A percentile compares a stretch with the other conserved stretches of the same genome.
Evolutionary conservation across 2,888 invertebrate genomes (phyloP).

Genomic region (Spisula subtruncata): DNA sequence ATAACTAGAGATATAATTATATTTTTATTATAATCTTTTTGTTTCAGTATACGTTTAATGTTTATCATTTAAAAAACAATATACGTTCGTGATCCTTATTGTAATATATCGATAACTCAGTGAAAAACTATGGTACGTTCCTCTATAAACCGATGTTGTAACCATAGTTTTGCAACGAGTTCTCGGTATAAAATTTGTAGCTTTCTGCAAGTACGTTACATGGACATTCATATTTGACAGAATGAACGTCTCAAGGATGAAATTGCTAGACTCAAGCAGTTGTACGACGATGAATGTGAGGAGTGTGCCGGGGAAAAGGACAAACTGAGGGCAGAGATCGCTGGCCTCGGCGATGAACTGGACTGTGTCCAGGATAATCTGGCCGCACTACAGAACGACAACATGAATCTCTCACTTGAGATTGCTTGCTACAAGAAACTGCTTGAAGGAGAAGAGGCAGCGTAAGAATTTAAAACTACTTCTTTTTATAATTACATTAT

Average conservation of each 20-base stretch:
- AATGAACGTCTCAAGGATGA: conserved; percentile 55
- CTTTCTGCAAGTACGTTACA: too few relatives aligned
- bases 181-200: too few relatives aligned
- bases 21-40: too few relatives aligned
- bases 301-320: conserved; percentile 71
- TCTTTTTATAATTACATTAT: too few relatives aligned
- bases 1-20: too few relatives aligned
- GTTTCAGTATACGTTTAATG: too few relatives aligned
- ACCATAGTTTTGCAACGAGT: too few relatives aligned
- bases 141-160: too few relatives aligned
- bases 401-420: conserved; percentile 89
- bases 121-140: too few relatives aligned
- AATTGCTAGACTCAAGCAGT: conserved; percentile 61
- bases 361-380: conserved; percentile 69
- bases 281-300: conserved; percentile 58
- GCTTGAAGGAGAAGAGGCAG: conserved; percentile 89
- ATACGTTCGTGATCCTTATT: too few relatives aligned
- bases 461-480: conserved; percentile 79
- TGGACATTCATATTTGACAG: conserved; percentile 29
- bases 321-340: conserved; percentile 60
- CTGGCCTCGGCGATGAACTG: conserved; percentile 65
- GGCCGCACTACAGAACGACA: conserved; percentile 87
- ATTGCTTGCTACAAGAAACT: conserved; percentile 89
- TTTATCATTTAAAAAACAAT: too few relatives aligned
- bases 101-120: too few relatives aligned